Evolutionary conservation across 1,140 invertebrate species (phyloP).

Genomic region (Bombus polaris): DNA sequence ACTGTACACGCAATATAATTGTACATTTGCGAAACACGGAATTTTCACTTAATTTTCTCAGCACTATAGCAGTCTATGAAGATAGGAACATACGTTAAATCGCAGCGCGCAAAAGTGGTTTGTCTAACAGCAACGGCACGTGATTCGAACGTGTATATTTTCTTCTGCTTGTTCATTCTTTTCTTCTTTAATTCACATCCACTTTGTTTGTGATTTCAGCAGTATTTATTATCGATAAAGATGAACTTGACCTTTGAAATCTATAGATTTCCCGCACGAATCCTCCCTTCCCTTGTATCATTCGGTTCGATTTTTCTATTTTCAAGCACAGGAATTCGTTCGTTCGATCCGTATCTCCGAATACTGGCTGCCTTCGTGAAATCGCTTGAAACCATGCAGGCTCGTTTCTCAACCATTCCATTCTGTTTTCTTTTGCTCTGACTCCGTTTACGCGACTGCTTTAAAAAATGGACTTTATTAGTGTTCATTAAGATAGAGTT

Average conservation of each 20-base stretch:
- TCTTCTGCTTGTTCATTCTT: not conserved
- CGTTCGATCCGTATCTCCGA: not conserved
- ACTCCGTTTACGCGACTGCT: not conserved
- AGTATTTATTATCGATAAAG: constrained; percentile 38
- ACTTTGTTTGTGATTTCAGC: constrained; percentile 15
- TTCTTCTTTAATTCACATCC: not conserved
- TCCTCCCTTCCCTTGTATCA: not conserved
- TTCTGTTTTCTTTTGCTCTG: not conserved
- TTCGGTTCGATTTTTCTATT: not conserved
- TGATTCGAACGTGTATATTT: constrained; percentile 30
- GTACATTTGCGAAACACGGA: not conserved
- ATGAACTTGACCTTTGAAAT: constrained; percentile 58
- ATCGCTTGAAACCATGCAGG: not conserved
- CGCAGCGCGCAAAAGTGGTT: constrained; percentile 14
- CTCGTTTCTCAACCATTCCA: not conserved
- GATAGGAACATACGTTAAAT: constrained; percentile 51
- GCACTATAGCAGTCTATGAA: constrained; percentile 26
- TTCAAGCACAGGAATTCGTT: not conserved
- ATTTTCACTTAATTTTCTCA: not conserved
- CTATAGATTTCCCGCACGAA: not conserved
- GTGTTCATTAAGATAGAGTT: not conserved
- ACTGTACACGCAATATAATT: not conserved
- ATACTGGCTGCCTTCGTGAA: constrained; percentile 8
- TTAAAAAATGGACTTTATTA: constrained; percentile 25
- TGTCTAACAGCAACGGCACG: constrained; percentile 18